Percentiles rank a stretch among this genome's conserved stretches.
These are phyloP conservation scores for Rhagoletis zephyria DNA, from an alignment of 1,140 invertebrate species.

Conservation along the genomic window DNA sequence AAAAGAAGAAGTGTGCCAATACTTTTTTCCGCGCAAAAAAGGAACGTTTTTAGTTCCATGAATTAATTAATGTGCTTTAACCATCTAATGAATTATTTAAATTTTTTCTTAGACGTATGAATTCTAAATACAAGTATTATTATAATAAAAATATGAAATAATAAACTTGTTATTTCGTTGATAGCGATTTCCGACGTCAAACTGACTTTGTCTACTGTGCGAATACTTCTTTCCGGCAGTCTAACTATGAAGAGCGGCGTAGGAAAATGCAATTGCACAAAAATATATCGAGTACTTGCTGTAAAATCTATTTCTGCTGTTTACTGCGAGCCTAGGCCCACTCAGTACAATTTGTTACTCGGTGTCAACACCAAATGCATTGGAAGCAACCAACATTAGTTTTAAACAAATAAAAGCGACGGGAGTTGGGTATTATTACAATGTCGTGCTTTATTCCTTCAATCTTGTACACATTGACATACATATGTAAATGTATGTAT, in stretches of 20 bases:
- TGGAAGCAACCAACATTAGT: neutral
- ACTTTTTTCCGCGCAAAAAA: too few species aligned
- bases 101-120: too few species aligned
- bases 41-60: too few species aligned
- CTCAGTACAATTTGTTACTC: slow-evolving; percentile 48
- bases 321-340: neutral
- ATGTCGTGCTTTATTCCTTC: neutral
- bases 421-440: neutral
- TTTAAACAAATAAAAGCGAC: neutral
- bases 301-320: neutral
- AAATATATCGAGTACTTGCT: slow-evolving; percentile 25
- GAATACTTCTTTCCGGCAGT: too few species aligned
- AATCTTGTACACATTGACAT: neutral
- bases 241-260: neutral
- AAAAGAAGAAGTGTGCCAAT: too few species aligned
- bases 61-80: too few species aligned
- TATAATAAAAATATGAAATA: too few species aligned
- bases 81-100: too few species aligned
- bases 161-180: too few species aligned
- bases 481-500: neutral
- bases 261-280: slow-evolving; percentile 16
- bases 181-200: too few species aligned
- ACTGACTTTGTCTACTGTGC: too few species aligned
- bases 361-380: neutral
- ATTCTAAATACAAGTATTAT: too few species aligned